Evolutionary conservation across 2,888 invertebrate genomes (phyloP).

Genomic region (Netelia inedita): DNA sequence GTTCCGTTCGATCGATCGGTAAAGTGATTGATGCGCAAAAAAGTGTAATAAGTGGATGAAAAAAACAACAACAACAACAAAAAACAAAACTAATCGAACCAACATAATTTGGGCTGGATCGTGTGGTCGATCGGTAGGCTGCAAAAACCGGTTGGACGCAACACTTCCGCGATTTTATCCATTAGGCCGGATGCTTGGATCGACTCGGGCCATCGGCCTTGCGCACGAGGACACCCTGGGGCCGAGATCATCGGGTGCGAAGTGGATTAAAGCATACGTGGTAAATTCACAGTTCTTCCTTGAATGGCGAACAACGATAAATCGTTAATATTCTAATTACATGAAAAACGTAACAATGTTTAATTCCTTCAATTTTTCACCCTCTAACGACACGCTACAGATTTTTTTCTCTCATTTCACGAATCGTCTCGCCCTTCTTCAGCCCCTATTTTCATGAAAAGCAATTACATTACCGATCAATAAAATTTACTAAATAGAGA

Average conservation of each 20-base stretch:
- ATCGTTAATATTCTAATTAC: no score
- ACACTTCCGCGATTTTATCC: slow-evolving; percentile 63
- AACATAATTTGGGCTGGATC: slow-evolving; percentile 9
- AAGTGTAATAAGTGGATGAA: neutral
- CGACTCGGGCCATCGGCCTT: slow-evolving; percentile 54
- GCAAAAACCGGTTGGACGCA: slow-evolving; percentile 55
- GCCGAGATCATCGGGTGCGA: slow-evolving; percentile 35
- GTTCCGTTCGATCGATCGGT: slow-evolving; percentile 40
- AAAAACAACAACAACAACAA: slow-evolving; percentile 20
- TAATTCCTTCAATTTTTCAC: no score
- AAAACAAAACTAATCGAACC: slow-evolving; percentile 40
- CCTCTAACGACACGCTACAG: neutral
- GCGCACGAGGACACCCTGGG: slow-evolving; percentile 23
- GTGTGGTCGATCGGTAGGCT: slow-evolving; percentile 35
- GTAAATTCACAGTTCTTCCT: no score
- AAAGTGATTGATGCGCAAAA: slow-evolving; percentile 41
- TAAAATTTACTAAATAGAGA: slow-evolving; percentile 5
- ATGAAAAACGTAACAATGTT: no score
- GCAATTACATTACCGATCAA: neutral
- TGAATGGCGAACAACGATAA: no score
- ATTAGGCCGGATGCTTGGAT: slow-evolving; percentile 37
- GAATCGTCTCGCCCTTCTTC: neutral
- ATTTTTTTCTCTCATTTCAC: slow-evolving; percentile 18
- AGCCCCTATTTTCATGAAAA: neutral
- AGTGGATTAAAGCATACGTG: no score